Evolutionary conservation across 2,797 vertebrate species (phyloP).

Genomic region (Semotilus atromaculatus): DNA sequence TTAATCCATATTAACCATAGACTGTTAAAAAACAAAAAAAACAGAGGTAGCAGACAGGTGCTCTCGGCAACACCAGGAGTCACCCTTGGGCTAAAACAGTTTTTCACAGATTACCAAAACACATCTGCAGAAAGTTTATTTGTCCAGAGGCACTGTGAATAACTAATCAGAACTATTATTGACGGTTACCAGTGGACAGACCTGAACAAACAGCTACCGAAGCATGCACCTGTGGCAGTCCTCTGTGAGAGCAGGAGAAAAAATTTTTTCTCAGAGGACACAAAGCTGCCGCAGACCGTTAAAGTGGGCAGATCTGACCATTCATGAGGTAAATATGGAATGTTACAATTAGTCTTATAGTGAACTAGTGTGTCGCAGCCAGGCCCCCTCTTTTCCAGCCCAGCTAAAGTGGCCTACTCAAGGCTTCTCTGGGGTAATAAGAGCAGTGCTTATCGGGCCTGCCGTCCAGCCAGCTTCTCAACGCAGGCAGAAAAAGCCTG

Average conservation of each 20-base stretch:
- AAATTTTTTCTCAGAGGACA: background rate
- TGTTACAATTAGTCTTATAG: slow-evolving; percentile 40
- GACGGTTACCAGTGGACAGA: slow-evolving; percentile 15
- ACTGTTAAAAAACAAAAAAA: background rate
- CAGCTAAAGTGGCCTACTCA: slow-evolving; percentile 42
- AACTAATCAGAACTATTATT: slow-evolving; percentile 10
- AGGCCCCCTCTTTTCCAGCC: slow-evolving; percentile 53
- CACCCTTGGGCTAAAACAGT: slow-evolving; percentile 15
- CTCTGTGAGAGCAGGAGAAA: too few species aligned
- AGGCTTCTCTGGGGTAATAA: slow-evolving; percentile 81
- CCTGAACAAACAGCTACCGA: slow-evolving; percentile 5
- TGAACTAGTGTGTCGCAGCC: slow-evolving; percentile 36
- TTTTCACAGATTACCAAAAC: slow-evolving; percentile 11
- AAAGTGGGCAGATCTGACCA: slow-evolving; percentile 7
- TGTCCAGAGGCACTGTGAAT: slow-evolving; percentile 34
- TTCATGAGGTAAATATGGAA: slow-evolving; percentile 38
- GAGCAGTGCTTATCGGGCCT: slow-evolving; percentile 92
- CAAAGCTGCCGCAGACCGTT: background rate
- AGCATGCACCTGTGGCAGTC: background rate
- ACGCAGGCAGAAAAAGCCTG: slow-evolving; percentile 88
- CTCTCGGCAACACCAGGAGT: slow-evolving; percentile 56
- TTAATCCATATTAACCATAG: background rate
- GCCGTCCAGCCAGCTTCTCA: slow-evolving; percentile 93
- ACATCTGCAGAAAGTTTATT: slow-evolving; percentile 44
- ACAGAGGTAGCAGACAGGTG: slow-evolving; percentile 45